A percentile compares a stretch with the other conserved stretches of the same genome.
Evolutionary conservation across 2,113 vertebrate genomes (phyloP).

Genomic region (Tenebrosternarchus preto): DNA sequence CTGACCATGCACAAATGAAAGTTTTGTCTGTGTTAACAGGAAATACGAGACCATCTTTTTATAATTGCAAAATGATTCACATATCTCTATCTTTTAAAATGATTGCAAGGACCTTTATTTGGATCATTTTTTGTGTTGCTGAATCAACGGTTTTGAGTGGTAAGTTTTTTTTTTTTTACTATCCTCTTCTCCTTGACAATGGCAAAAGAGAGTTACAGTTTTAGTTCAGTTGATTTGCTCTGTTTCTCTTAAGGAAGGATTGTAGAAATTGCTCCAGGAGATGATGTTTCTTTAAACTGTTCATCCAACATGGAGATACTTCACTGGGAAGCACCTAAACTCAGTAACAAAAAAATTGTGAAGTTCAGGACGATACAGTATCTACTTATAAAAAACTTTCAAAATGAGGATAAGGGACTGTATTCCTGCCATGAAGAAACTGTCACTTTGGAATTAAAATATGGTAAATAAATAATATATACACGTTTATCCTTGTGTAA

Average conservation of each 20-base stretch:
- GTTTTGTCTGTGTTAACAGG: neutral
- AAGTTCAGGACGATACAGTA: neutral
- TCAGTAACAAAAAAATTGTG: neutral
- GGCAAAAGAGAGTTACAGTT: neutral
- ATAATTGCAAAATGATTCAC: conserved; percentile 1
- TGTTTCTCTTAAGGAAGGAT: neutral
- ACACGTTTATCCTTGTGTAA: no score
- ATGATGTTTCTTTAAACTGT: neutral
- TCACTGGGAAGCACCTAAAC: neutral
- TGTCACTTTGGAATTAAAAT: neutral
- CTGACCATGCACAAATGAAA: neutral
- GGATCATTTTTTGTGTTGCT: neutral
- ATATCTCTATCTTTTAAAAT: neutral
- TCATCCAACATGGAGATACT: neutral
- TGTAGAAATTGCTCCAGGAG: neutral
- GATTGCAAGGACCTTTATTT: neutral
- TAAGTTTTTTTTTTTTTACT: neutral
- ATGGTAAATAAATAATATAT: neutral
- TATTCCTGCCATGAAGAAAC: neutral
- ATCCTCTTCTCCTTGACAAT: neutral
- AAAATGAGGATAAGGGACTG: neutral
- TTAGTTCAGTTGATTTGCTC: neutral
- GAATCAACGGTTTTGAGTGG: neutral
- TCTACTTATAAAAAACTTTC: conserved; percentile 2
- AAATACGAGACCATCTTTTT: neutral